A percentile compares a stretch with the other conserved stretches of the same genome.
phyloP scores from a whole-genome alignment of 2,888 invertebrate species.

The Rhagium mordax region DNA sequence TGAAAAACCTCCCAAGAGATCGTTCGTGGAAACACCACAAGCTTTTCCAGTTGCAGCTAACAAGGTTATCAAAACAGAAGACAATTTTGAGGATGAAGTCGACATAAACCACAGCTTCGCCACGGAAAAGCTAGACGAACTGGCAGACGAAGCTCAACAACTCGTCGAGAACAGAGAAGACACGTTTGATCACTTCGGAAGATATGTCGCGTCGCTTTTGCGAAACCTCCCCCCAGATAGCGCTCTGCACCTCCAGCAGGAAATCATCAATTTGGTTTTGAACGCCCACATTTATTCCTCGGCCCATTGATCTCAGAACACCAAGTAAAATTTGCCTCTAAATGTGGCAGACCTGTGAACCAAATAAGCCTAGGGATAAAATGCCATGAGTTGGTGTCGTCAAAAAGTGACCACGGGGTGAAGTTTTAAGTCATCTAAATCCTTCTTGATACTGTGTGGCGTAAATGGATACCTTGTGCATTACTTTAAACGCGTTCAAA shows the following conservation, averaged over 20 bases:
- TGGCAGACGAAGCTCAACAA: not conserved
- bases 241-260: not conserved
- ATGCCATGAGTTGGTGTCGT: too few relatives aligned
- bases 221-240: not conserved
- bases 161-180: not conserved
- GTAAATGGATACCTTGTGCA: too few relatives aligned
- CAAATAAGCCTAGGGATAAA: too few relatives aligned
- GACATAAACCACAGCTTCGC: not conserved
- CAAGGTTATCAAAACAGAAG: not conserved
- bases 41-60: not conserved
- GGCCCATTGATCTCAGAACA: not conserved
- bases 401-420: too few relatives aligned
- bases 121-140: not conserved
- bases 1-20: not conserved
- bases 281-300: not conserved
- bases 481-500: too few relatives aligned
- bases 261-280: not conserved
- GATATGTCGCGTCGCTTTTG: conserved; percentile 6
- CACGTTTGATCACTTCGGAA: conserved; percentile 8
- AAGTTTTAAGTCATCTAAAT: too few relatives aligned
- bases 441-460: too few relatives aligned
- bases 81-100: not conserved
- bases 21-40: not conserved
- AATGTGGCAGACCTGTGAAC: too few relatives aligned
- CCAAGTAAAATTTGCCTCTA: too few relatives aligned